Evolutionary conservation across 2,797 vertebrate genomes (phyloP).

Genomic region (Botia kubotai): DNA sequence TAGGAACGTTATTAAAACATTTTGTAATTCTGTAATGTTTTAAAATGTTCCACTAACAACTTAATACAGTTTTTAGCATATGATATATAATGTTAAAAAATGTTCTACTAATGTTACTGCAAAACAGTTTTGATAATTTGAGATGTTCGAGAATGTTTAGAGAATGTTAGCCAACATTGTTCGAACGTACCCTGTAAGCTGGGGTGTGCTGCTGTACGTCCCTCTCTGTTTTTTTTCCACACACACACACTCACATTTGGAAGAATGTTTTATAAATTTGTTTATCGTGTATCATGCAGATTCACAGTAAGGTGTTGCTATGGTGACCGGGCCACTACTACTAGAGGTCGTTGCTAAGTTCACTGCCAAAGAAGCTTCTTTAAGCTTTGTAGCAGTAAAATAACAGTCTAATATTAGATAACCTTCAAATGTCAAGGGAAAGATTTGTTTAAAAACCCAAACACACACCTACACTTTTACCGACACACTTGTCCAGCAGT

Average conservation of each 20-base stretch:
- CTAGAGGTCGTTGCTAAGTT: conserved; percentile 54
- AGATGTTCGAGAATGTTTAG: too few relatives aligned
- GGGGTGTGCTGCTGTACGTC: not conserved
- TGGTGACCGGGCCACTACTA: conserved; percentile 54
- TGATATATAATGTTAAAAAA: too few relatives aligned
- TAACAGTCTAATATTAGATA: conserved; percentile 55
- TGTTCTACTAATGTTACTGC: too few relatives aligned
- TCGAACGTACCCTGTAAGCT: too few relatives aligned
- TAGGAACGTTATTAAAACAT: too few relatives aligned
- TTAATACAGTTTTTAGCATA: too few relatives aligned
- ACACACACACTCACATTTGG: conserved; percentile 1
- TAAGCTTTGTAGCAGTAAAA: conserved; percentile 50
- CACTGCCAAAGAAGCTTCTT: conserved; percentile 23
- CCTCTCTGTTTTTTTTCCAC: conserved; percentile 24
- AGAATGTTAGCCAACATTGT: too few relatives aligned
- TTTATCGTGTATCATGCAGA: conserved; percentile 47
- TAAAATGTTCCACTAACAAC: too few relatives aligned
- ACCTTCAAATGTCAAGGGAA: conserved; percentile 63
- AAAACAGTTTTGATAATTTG: too few relatives aligned
- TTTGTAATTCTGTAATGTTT: too few relatives aligned
- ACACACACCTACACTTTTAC: conserved; percentile 50
- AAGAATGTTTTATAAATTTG: conserved; percentile 18
- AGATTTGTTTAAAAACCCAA: conserved; percentile 47
- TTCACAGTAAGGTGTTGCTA: conserved; percentile 61
- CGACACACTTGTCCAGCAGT: conserved; percentile 41